These are phyloP conservation scores for Thereuonema tuberculata DNA, from an alignment of 1,140 invertebrate species.

Conservation along the genomic window DNA sequence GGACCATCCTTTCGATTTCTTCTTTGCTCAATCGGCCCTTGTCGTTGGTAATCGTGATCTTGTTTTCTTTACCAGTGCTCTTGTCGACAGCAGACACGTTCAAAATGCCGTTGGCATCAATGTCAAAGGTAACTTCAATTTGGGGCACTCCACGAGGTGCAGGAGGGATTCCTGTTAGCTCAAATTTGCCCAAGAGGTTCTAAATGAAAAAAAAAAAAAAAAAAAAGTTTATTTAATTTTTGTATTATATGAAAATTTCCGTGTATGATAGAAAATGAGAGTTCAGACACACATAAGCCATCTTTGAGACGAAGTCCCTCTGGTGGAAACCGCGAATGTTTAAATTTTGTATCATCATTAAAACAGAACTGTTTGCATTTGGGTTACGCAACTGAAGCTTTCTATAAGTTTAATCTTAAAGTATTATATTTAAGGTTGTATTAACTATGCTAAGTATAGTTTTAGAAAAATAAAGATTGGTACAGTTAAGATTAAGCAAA, in stretches of 20 bases:
- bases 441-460: too few species aligned
- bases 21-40: conserved; percentile 92
- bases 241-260: not conserved
- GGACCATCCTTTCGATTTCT: conserved; percentile 95
- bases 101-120: conserved; percentile 38
- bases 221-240: conserved; percentile 23
- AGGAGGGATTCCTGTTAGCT: conserved; percentile 43
- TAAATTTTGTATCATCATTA: too few species aligned
- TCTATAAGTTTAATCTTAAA: too few species aligned
- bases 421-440: too few species aligned
- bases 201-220: conserved; percentile 28
- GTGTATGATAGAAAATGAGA: not conserved
- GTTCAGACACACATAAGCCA: not conserved
- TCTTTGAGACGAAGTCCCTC: too few species aligned
- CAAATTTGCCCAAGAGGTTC: conserved; percentile 43
- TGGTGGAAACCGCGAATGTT: too few species aligned
- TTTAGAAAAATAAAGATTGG: too few species aligned
- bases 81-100: conserved; percentile 40
- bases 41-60: conserved; percentile 90
- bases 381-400: too few species aligned
- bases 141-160: conserved; percentile 44
- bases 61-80: conserved; percentile 86
- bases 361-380: too few species aligned
- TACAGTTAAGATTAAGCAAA: too few species aligned
- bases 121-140: conserved; percentile 44